Percentiles rank a stretch among this genome's conserved stretches.
phyloP scores from a whole-genome alignment of 2,888 invertebrate genomes.

The Molanna angustata region DNA sequence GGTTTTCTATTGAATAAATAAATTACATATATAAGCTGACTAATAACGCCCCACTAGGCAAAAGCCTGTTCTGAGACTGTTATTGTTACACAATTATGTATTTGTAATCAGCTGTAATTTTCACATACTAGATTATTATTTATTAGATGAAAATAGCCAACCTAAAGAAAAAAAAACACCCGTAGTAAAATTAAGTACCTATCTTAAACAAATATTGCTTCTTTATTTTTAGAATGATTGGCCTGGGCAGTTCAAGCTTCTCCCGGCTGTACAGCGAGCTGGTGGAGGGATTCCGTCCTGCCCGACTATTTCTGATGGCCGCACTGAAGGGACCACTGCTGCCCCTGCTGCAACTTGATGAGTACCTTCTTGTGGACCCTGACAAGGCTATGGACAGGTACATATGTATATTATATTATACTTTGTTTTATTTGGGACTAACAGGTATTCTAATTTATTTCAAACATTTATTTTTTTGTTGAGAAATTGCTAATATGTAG shows the following conservation, averaged over 20 bases:
- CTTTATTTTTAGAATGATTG: conserved; percentile 61
- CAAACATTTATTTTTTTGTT: background rate
- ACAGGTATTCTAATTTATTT: background rate
- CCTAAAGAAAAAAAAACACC: too few relatives aligned
- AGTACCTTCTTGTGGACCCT: conserved; percentile 87
- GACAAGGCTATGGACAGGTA: conserved; percentile 75
- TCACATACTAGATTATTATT: too few relatives aligned
- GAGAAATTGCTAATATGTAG: too few relatives aligned
- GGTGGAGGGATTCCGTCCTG: conserved; percentile 85
- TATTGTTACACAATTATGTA: too few relatives aligned
- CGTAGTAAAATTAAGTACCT: too few relatives aligned
- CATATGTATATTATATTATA: background rate
- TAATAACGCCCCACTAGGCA: too few relatives aligned
- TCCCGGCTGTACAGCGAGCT: conserved; percentile 82
- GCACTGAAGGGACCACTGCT: conserved; percentile 90
- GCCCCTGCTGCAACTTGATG: conserved; percentile 85
- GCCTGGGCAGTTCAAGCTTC: conserved; percentile 84
- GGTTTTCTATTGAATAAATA: too few relatives aligned
- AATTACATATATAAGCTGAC: too few relatives aligned
- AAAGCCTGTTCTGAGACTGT: too few relatives aligned
- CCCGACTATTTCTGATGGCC: conserved; percentile 89
- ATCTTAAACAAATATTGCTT: too few relatives aligned
- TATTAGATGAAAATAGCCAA: too few relatives aligned
- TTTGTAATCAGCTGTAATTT: too few relatives aligned
- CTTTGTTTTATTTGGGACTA: background rate